Evolutionary conservation across 2,888 invertebrate species (phyloP), one percentile per base, ranked within the genome.

Genomic region (Euzophera pinguis): DNA sequence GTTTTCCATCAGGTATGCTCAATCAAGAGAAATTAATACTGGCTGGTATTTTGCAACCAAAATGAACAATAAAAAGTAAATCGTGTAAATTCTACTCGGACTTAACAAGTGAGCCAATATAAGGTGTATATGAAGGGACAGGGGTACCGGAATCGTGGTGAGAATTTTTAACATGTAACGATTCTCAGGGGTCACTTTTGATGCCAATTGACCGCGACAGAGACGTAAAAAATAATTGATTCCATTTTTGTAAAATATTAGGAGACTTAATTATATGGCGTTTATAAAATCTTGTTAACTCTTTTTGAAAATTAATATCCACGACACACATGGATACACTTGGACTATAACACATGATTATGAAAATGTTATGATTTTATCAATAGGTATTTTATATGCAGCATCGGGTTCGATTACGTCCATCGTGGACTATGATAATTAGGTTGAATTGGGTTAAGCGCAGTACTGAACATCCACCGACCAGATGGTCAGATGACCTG

Each of bases 71-170:
- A 48, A 48, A 35, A 35, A 48, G 13, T 12, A 37, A 49, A 49
- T 53, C 37, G 41, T 10, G 13, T 12, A 37, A 49, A 49, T 53
- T 29, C 47, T 10, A 38, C 43, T 49, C 9, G 22, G 56, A 50
- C 63, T 63, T 68, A 74, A 73, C 69, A 72, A 75, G 73, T 66
- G 66, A 66, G 64, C 67, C 69, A 73, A 74, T 77, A 74, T 5
- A 22, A 22, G 67, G 60, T 64, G 47, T 16, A 10, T 29, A 7
- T 14, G 35, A 17, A 17, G 17, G 17, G 17, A 2, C 27, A 47
- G 35, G 34, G 35, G 14, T 37, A 32, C 34, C 9, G 9, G 32
- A 6, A 7, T 39, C 42, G 50, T 42, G 50, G 34, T 34, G 42
- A 12, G 50, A 42, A 42, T 50, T 12, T 17, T 42, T 5, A 16